Evolutionary conservation across 2,888 invertebrate species (phyloP).

Genomic region (Eledona agricola): DNA sequence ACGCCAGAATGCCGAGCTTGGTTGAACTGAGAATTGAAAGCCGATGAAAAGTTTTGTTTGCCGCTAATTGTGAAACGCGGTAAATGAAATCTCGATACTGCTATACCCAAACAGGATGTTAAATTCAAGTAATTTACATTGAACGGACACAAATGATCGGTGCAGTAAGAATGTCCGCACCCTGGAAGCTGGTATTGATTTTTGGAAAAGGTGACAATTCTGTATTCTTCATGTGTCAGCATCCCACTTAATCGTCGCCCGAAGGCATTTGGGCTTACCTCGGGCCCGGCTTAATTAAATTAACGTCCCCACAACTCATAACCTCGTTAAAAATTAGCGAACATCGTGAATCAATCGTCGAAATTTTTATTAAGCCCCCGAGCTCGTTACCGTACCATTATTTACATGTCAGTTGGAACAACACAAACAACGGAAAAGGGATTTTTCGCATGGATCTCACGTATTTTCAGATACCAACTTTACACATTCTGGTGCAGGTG

Average conservation of each 20-base stretch:
- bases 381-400: conserved; percentile 15
- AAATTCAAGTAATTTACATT: no score
- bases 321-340: conserved; percentile 24
- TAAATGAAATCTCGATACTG: no score
- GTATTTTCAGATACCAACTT: conserved; percentile 49
- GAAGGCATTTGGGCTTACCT: conserved; percentile 17
- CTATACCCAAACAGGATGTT: no score
- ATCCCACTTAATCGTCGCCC: conserved; percentile 9
- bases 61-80: no score
- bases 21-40: no score
- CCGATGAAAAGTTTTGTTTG: no score
- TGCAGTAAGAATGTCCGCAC: no score
- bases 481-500: conserved; percentile 48
- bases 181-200: no score
- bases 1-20: not conserved
- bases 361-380: conserved; percentile 12
- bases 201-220: no score
- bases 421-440: conserved; percentile 5
- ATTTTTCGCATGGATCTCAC: conserved; percentile 47
- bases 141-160: no score
- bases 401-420: conserved; percentile 12
- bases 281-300: conserved; percentile 16
- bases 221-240: no score
- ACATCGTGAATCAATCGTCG: conserved; percentile 11
- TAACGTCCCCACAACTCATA: conserved; percentile 17